A percentile compares a stretch with the other conserved stretches of the same genome.
phyloP scores from a whole-genome alignment of 2,888 invertebrate species.

The Sericinus montela region DNA sequence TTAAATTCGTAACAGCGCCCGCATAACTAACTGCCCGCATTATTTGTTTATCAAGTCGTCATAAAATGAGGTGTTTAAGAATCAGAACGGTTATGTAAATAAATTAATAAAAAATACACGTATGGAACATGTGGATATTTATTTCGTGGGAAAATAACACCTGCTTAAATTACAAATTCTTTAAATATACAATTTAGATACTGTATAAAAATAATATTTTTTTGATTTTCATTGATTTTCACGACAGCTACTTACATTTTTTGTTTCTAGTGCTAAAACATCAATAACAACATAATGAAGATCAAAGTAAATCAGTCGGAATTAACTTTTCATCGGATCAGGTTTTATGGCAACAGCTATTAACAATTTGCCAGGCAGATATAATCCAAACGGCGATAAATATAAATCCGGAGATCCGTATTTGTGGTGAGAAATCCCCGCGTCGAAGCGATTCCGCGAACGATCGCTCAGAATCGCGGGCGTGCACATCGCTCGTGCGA shows the following conservation, averaged over 20 bases:
- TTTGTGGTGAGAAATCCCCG: constrained; percentile 1
- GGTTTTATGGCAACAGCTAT: too few species aligned
- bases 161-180: not conserved
- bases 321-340: too few species aligned
- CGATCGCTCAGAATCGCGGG: constrained; percentile 17
- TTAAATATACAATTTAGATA: too few species aligned
- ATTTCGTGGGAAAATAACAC: constrained; percentile 3
- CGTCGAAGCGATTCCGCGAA: constrained; percentile 19
- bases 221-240: too few species aligned
- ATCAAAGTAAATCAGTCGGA: too few species aligned
- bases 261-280: too few species aligned
- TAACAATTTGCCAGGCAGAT: too few species aligned
- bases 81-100: constrained; percentile 7
- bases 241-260: too few species aligned
- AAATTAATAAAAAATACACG: constrained; percentile 1
- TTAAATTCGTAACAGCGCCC: constrained; percentile 4
- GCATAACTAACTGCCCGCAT: constrained; percentile 9
- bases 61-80: constrained; percentile 13
- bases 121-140: not conserved
- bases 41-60: constrained; percentile 4
- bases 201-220: too few species aligned
- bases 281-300: too few species aligned
- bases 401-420: not conserved
- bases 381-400: not conserved
- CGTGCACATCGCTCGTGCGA: constrained; percentile 22